phyloP scores from a whole-genome alignment of 2,888 invertebrate species.

The Plagodis dolabraria region DNA sequence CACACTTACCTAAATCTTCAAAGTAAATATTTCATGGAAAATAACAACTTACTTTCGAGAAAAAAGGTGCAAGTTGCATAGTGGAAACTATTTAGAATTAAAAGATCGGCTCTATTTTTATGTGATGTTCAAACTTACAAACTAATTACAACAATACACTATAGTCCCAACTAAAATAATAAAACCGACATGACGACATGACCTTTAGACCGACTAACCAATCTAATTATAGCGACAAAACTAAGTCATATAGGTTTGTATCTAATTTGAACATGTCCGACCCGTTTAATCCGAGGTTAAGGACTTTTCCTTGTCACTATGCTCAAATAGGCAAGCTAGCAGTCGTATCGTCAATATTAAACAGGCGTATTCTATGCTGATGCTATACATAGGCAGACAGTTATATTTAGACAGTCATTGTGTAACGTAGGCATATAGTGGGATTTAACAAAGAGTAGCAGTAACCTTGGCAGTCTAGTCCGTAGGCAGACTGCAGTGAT shows the following conservation, averaged over 20 bases:
- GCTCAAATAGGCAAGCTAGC: slow-evolving; percentile 8
- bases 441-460: no score
- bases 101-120: no score
- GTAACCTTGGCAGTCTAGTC: slow-evolving; percentile 39
- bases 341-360: slow-evolving; percentile 15
- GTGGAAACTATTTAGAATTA: no score
- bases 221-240: background rate
- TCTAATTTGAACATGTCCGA: background rate
- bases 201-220: no score
- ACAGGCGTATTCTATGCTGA: slow-evolving; percentile 4
- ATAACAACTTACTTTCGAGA: no score
- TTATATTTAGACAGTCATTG: slow-evolving; percentile 9
- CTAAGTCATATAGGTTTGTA: background rate
- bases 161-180: no score
- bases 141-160: no score
- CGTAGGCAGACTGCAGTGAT: slow-evolving; percentile 33
- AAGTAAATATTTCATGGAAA: no score
- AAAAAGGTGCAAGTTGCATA: no score
- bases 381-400: slow-evolving; percentile 10
- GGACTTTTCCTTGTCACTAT: background rate
- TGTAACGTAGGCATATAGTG: slow-evolving; percentile 23
- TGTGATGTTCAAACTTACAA: no score
- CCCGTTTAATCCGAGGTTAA: background rate
- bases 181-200: no score
- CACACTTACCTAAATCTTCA: no score